A percentile compares a stretch with the other conserved stretches of the same genome.
Conservation (phyloP, 2,797 vertebrate species). For the Crax fasciolata region DNA sequence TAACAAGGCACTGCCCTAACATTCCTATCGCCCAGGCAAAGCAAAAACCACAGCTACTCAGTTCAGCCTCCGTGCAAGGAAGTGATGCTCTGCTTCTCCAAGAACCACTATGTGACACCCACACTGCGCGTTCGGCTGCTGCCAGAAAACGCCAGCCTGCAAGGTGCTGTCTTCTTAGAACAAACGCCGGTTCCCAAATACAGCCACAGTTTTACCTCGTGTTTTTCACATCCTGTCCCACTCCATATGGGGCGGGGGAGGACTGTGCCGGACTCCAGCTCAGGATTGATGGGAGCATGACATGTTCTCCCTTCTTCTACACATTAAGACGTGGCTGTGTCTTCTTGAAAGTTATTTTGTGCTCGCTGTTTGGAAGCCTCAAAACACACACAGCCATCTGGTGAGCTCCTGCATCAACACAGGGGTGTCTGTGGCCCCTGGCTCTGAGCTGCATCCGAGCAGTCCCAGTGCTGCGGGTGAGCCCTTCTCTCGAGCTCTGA, state of each 20-base stretch:
- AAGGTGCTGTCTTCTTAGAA: not conserved
- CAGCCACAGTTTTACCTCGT: not conserved
- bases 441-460: not conserved
- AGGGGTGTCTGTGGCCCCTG: slow-evolving; percentile 45
- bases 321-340: fast-evolving
- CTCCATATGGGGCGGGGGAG: slow-evolving; percentile 28
- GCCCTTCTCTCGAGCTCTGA: not conserved
- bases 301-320: not conserved
- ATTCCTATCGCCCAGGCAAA: not conserved
- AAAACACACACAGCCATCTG: slow-evolving; percentile 6
- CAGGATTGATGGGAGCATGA: fast-evolving
- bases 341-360: not conserved
- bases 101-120: not conserved
- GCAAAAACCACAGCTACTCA: not conserved
- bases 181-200: not conserved
- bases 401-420: slow-evolving; percentile 23
- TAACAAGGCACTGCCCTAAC: not conserved
- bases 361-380: not conserved
- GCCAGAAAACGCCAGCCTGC: not conserved
- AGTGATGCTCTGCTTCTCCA: not conserved
- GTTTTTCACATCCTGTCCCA: not conserved
- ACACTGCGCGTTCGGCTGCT: not conserved
- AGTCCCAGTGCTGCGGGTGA: not conserved
- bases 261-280: not conserved
- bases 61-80: not conserved